A percentile compares a stretch with the other conserved stretches of the same genome.
Evolutionary conservation across 2,113 vertebrate genomes (phyloP).

Genomic region (Engystomops pustulosus): DNA sequence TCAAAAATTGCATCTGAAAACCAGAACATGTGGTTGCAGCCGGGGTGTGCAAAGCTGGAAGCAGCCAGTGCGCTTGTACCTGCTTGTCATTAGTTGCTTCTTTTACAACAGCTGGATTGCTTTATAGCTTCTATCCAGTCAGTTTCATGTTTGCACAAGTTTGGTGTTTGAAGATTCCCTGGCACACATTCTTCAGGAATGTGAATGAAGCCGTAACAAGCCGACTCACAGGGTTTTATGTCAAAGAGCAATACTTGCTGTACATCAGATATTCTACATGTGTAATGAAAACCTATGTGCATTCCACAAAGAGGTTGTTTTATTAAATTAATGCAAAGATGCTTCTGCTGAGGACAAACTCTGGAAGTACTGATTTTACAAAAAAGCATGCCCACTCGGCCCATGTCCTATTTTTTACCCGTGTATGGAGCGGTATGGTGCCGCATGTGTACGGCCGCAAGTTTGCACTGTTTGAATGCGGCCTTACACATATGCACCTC

Average conservation of each 20-base stretch:
- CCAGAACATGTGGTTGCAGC: too few relatives aligned
- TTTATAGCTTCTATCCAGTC: background rate
- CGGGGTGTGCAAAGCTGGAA: background rate
- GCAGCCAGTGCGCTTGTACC: background rate
- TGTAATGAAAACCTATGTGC: background rate
- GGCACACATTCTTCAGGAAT: background rate
- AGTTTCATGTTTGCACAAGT: slow-evolving; percentile 33
- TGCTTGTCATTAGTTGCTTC: background rate
- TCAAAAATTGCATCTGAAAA: too few relatives aligned
- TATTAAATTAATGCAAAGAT: too few relatives aligned
- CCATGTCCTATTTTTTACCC: too few relatives aligned
- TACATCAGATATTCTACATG: background rate
- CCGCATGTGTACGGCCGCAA: too few relatives aligned
- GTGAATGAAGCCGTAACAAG: background rate
- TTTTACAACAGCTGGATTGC: background rate
- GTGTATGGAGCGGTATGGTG: too few relatives aligned
- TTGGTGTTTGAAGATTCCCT: slow-evolving; percentile 8
- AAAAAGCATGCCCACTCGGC: too few relatives aligned
- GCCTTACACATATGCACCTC: too few relatives aligned
- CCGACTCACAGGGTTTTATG: background rate
- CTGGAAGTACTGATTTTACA: too few relatives aligned
- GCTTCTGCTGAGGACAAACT: too few relatives aligned
- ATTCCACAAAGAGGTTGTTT: too few relatives aligned
- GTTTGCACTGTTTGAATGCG: too few relatives aligned
- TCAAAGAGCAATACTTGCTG: background rate